Evolutionary conservation across 1,140 invertebrate genomes (phyloP), one percentile per base, ranked within the genome.

Genomic region (Eriosoma lanigerum): DNA sequence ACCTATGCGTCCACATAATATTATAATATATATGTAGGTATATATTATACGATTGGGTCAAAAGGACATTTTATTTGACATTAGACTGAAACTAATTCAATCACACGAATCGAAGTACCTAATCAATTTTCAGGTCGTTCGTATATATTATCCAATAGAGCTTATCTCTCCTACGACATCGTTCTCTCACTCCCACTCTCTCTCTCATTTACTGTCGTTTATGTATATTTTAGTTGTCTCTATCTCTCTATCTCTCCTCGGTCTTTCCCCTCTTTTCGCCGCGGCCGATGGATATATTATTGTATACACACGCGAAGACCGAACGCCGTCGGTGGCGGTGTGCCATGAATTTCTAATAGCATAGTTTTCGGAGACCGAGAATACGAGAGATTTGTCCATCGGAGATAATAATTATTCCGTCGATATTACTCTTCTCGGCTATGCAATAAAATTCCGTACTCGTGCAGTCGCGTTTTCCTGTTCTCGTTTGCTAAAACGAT

Each of bases 1-100:
- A n/a, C n/a, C n/a, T n/a, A n/a, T n/a, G n/a, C 8, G 8, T 38
- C 32, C 32, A 38, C 32, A 38, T 38, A 38, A 38, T 8, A 38
- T 4, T 38, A 38, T 38, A 38, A 4, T 38, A 38, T 38, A 38
- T 38, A 38, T 3, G 32, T 38, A 38, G n/a, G n/a, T n/a, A n/a
- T n/a, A n/a, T n/a, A n/a, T 4, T 38, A 38, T 38, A 38, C 32
- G 32, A 8, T 38, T 64, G 9, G 32, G 62, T 21, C 6, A 24
- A 4, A 21, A 32, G 8, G n/a, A n/a, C 29, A 21, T 75, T 58
- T 56, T 21, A 75, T 75, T 58, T 24, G 52, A 75, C 29, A 24
- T 21, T 56, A 75, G 8, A 12, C 29, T n/a, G 32, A 75, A n/a
- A 56, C 26, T 56, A 75, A 38, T 75, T 58, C n/a, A 56, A 75